Conservation (phyloP, 2,888 invertebrate genomes). For the Cephus sareptanus region DNA sequence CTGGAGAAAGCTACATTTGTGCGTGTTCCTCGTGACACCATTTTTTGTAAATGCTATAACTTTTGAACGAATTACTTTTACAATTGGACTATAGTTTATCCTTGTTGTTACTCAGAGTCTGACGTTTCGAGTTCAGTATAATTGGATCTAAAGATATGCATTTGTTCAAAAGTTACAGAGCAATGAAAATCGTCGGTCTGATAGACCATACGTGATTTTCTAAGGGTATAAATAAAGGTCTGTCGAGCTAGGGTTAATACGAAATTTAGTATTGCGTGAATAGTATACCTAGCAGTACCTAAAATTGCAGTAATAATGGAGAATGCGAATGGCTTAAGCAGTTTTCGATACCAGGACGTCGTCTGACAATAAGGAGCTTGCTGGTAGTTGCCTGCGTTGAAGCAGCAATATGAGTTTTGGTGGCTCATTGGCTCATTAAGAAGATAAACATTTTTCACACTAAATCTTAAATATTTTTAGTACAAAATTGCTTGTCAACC, state of each 20-base stretch:
- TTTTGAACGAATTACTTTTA: too few relatives aligned
- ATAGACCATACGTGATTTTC: too few relatives aligned
- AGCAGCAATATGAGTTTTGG: slow-evolving; percentile 45
- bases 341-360: slow-evolving; percentile 44
- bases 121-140: too few relatives aligned
- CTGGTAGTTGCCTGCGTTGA: slow-evolving; percentile 43
- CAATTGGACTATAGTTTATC: too few relatives aligned
- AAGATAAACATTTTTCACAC: background rate
- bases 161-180: too few relatives aligned
- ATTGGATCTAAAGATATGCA: too few relatives aligned
- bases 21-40: too few relatives aligned
- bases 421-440: slow-evolving; percentile 45
- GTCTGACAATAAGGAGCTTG: slow-evolving; percentile 34
- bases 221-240: too few relatives aligned
- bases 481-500: background rate
- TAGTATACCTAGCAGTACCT: slow-evolving; percentile 37
- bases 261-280: background rate
- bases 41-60: too few relatives aligned
- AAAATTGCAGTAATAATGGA: slow-evolving; percentile 54
- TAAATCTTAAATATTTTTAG: background rate
- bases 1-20: too few relatives aligned
- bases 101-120: too few relatives aligned
- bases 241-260: background rate
- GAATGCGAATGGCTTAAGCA: slow-evolving; percentile 51
- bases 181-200: too few relatives aligned